Evolutionary conservation across 2,888 invertebrate genomes (phyloP).

Genomic region (Terebella lapidaria): DNA sequence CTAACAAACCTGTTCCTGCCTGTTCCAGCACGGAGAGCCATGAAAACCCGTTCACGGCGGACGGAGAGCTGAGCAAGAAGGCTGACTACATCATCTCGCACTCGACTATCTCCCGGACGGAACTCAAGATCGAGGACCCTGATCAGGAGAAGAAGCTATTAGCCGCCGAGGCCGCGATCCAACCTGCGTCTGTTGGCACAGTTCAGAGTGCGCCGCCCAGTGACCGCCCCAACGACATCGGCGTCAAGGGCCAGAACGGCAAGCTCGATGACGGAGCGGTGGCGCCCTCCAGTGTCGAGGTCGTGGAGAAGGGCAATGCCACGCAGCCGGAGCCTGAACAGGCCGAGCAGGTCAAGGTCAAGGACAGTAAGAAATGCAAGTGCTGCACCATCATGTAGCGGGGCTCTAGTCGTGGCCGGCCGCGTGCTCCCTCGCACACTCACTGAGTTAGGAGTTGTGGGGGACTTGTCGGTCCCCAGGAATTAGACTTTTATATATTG

Average conservation of each 20-base stretch:
- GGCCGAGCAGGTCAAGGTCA: constrained; percentile 19
- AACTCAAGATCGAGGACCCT: constrained; percentile 39
- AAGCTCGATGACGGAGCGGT: constrained; percentile 15
- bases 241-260: constrained; percentile 12
- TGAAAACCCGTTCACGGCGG: constrained; percentile 96
- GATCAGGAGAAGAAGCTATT: constrained; percentile 15
- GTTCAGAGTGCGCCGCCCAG: not conserved
- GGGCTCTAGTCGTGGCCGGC: no score
- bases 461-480: no score
- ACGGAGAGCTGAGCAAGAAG: constrained; percentile 88
- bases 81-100: constrained; percentile 91
- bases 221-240: constrained; percentile 5
- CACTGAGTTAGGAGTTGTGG: no score
- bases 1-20: no score
- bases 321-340: constrained; percentile 19
- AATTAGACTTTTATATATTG: no score
- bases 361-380: constrained; percentile 16
- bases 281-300: constrained; percentile 19
- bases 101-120: constrained; percentile 46
- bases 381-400: constrained; percentile 22
- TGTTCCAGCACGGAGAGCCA: constrained; percentile 68
- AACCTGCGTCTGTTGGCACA: not conserved
- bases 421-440: no score
- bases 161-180: constrained; percentile 1
- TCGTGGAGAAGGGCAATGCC: constrained; percentile 18